Evolutionary conservation across 2,888 invertebrate genomes (phyloP).

Genomic region (Elmis aenea): DNA sequence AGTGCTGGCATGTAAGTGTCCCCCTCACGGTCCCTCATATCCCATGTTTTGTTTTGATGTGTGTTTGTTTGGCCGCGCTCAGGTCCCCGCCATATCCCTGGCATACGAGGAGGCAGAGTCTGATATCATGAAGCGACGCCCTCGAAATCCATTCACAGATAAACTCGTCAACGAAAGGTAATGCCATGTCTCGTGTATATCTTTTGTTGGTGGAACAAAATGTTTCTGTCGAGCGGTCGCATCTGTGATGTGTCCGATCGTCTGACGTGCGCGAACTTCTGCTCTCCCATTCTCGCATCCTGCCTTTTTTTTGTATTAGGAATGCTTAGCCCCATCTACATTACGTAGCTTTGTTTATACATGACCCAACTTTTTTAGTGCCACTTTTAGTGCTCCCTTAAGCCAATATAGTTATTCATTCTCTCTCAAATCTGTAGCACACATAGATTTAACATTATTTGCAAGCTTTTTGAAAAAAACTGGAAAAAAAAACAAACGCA

Average conservation of each 20-base stretch:
- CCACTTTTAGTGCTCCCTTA: too few relatives aligned
- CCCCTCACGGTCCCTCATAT: slow-evolving; percentile 20
- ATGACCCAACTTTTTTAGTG: slow-evolving; percentile 7
- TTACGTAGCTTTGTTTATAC: slow-evolving; percentile 14
- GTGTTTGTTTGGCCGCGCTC: slow-evolving; percentile 48
- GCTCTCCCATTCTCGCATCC: slow-evolving; percentile 28
- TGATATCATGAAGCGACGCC: slow-evolving; percentile 98
- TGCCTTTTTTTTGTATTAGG: slow-evolving; percentile 12
- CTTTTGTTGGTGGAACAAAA: slow-evolving; percentile 34
- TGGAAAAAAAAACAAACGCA: too few relatives aligned
- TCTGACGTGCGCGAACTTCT: slow-evolving; percentile 33
- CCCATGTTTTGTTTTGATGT: slow-evolving; percentile 42
- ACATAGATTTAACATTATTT: too few relatives aligned
- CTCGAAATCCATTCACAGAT: slow-evolving; percentile 95
- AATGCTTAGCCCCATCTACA: too few relatives aligned
- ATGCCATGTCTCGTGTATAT: slow-evolving; percentile 45
- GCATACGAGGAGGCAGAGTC: slow-evolving; percentile 98
- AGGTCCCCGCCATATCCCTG: slow-evolving; percentile 97
- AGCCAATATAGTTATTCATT: too few relatives aligned
- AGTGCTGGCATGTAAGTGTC: slow-evolving; percentile 42
- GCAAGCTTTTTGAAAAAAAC: too few relatives aligned
- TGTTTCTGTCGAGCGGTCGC: slow-evolving; percentile 17
- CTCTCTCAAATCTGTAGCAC: too few relatives aligned
- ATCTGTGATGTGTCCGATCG: slow-evolving; percentile 21
- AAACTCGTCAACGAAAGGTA: slow-evolving; percentile 99